Percentiles rank a stretch among this genome's conserved stretches.
These are phyloP conservation scores for Spheniscus humboldti DNA, from an alignment of 2,797 vertebrate species.

Conservation along the genomic window DNA sequence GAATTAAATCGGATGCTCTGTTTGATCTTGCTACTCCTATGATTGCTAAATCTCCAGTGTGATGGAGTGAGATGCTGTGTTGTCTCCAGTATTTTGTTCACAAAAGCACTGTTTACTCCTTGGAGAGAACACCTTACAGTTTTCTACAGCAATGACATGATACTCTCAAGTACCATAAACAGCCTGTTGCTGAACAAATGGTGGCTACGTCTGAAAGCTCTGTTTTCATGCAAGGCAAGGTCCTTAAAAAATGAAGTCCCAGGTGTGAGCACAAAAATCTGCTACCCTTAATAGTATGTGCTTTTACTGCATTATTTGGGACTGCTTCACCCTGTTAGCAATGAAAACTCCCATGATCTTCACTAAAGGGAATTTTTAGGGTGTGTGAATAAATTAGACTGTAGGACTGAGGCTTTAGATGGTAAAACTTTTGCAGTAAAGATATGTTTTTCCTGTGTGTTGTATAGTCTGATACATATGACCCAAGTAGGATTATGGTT, in stretches of 20 bases:
- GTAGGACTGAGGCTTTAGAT: background rate
- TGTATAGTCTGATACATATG: background rate
- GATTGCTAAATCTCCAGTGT: background rate
- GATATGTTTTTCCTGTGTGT: background rate
- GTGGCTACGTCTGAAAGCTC: background rate
- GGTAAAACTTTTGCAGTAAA: background rate
- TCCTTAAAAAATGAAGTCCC: background rate
- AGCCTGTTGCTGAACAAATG: background rate
- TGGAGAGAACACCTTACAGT: background rate
- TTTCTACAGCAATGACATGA: background rate
- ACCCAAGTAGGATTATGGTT: background rate
- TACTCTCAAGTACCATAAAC: conserved; percentile 5
- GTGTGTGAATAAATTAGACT: background rate
- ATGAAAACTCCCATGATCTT: background rate
- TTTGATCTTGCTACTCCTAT: background rate
- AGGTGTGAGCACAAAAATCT: background rate
- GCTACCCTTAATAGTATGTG: background rate
- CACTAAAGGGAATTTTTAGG: background rate
- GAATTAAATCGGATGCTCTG: conserved; percentile 44
- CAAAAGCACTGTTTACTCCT: background rate
- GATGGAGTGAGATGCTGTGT: background rate
- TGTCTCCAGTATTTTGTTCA: conserved; percentile 3
- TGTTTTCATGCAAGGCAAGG: background rate
- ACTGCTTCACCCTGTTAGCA: background rate
- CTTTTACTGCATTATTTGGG: background rate